Percentiles rank a stretch among this genome's conserved stretches.
Evolutionary conservation across 2,797 vertebrate genomes (phyloP).

Genomic region (Lagothrix lagotricha): DNA sequence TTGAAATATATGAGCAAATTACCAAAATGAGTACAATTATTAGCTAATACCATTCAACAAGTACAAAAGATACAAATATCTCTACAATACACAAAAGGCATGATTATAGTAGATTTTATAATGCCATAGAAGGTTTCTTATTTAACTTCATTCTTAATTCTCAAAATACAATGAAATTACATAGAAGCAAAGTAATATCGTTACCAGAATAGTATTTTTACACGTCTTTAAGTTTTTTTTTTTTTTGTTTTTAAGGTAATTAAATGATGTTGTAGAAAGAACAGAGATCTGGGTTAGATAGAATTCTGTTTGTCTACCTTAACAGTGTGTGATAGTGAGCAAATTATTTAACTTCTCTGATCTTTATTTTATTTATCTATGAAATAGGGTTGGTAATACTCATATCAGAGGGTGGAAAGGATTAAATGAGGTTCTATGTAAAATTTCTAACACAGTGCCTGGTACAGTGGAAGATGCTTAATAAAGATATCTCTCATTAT

Average conservation of each 20-base stretch:
- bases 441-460: background rate
- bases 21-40: conserved; percentile 60
- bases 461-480: background rate
- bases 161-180: conserved; percentile 3
- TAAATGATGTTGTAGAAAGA: background rate
- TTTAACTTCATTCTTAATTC: conserved; percentile 37
- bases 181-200: background rate
- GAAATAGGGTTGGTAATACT: background rate
- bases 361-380: background rate
- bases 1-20: conserved; percentile 59
- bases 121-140: background rate
- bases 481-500: background rate
- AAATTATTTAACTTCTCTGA: conserved; percentile 17
- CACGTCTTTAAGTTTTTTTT: background rate
- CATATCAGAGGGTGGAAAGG: background rate
- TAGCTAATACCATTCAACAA: conserved; percentile 38
- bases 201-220: conserved; percentile 34
- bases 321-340: background rate
- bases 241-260: background rate
- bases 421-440: background rate
- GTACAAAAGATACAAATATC: background rate
- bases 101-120: background rate
- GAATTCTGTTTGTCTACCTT: background rate
- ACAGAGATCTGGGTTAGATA: background rate
- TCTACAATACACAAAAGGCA: background rate